Conservation (phyloP, 2,113 vertebrate genomes). For the Romanogobio albipinnatus region DNA sequence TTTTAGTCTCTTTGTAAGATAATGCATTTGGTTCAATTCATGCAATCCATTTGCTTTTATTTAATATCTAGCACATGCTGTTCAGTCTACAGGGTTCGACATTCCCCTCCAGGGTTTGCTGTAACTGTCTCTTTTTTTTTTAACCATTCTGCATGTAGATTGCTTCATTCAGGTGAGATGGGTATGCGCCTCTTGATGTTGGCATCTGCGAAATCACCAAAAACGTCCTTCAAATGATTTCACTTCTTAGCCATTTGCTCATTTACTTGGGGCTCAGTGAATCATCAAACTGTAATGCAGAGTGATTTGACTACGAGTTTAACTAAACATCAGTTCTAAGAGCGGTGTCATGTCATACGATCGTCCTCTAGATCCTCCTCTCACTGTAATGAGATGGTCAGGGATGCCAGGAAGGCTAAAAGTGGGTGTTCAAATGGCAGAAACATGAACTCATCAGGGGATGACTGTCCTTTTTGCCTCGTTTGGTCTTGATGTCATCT, state of each 20-base stretch:
- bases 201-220: background rate
- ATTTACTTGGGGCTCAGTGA: slow-evolving; percentile 3
- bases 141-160: slow-evolving; percentile 9
- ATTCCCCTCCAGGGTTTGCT: slow-evolving; percentile 10
- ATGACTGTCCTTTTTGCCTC: background rate
- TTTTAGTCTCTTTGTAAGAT: slow-evolving; percentile 54
- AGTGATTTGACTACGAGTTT: background rate
- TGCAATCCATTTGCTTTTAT: slow-evolving; percentile 50
- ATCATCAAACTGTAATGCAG: background rate
- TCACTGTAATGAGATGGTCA: background rate
- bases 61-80: slow-evolving; percentile 45
- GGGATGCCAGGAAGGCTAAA: background rate
- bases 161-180: background rate
- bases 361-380: background rate
- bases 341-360: background rate
- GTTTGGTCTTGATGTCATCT: background rate
- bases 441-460: background rate
- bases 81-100: slow-evolving; percentile 1
- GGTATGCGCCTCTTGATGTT: background rate
- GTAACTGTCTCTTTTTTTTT: slow-evolving; percentile 32
- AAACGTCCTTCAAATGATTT: slow-evolving; percentile 25
- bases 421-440: background rate
- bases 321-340: slow-evolving; percentile 9
- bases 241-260: slow-evolving; percentile 3
- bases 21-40: slow-evolving; percentile 55